Percentiles rank a stretch among this genome's conserved stretches.
These are phyloP conservation scores for Meteorus sp. DNA, from an alignment of 1,140 invertebrate species.

Conservation along the genomic window DNA sequence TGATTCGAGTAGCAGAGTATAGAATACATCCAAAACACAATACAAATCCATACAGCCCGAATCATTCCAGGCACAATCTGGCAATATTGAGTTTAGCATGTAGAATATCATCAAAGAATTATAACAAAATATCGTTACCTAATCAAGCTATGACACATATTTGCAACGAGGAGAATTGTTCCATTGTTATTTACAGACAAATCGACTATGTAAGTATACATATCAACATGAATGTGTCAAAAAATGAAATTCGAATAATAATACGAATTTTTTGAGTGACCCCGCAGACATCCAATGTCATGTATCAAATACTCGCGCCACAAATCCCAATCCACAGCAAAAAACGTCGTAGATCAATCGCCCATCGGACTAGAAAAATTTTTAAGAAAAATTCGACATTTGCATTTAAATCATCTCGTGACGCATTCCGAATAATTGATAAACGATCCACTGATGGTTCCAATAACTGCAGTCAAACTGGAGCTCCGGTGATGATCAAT, in stretches of 20 bases:
- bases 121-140: constrained; percentile 29
- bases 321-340: constrained; percentile 16
- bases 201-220: constrained; percentile 26
- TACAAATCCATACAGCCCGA: constrained; percentile 19
- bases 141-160: constrained; percentile 17
- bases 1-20: constrained; percentile 33
- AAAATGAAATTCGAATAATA: not conserved
- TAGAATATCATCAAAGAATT: constrained; percentile 29
- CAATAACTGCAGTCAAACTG: constrained; percentile 29
- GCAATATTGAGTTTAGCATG: constrained; percentile 34
- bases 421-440: not conserved
- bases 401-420: not conserved
- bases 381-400: not conserved
- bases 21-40: constrained; percentile 28
- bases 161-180: constrained; percentile 28
- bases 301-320: constrained; percentile 26
- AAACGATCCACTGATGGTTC: constrained; percentile 28
- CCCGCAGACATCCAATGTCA: constrained; percentile 23
- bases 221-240: not conserved
- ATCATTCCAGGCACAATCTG: constrained; percentile 28
- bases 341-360: constrained; percentile 6
- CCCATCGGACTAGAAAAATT: not conserved
- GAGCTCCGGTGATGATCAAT: constrained; percentile 33
- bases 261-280: constrained; percentile 6
- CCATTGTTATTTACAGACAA: constrained; percentile 27